A percentile compares a stretch with the other conserved stretches of the same genome.
Evolutionary conservation across 2,113 vertebrate species (phyloP).

Genomic region (Chrysemys picta): DNA sequence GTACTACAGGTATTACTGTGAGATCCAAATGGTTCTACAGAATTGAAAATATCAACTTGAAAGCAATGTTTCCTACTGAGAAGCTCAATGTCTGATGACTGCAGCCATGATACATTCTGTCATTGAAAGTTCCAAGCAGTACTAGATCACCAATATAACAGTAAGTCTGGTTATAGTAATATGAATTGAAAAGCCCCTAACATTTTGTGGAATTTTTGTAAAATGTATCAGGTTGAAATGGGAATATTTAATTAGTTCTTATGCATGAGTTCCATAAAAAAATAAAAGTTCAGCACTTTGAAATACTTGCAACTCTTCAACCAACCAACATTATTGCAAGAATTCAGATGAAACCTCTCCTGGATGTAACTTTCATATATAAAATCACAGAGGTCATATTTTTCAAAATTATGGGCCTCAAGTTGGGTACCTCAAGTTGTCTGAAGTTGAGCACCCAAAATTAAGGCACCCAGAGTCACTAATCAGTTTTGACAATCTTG

Average conservation of each 20-base stretch:
- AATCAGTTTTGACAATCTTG: neutral
- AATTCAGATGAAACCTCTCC: neutral
- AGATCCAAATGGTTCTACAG: neutral
- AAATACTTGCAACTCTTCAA: neutral
- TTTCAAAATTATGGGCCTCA: neutral
- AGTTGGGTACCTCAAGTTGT: neutral
- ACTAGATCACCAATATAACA: neutral
- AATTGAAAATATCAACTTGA: neutral
- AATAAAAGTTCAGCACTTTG: neutral
- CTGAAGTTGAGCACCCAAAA: neutral
- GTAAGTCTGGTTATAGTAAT: neutral
- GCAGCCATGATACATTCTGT: neutral
- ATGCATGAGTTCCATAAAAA: neutral
- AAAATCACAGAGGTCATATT: neutral
- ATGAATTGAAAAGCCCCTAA: neutral
- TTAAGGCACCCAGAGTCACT: neutral
- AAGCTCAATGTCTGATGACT: neutral
- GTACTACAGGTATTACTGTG: neutral
- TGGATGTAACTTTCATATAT: neutral
- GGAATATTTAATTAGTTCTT: constrained; percentile 13
- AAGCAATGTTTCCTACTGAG: neutral
- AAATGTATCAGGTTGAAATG: neutral
- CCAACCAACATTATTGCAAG: neutral
- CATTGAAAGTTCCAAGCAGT: neutral
- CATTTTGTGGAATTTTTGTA: neutral